A percentile compares a stretch with the other conserved stretches of the same genome.
Evolutionary conservation across 2,888 invertebrate genomes (phyloP).

Genomic region (Caenorhabditis doughertyi): DNA sequence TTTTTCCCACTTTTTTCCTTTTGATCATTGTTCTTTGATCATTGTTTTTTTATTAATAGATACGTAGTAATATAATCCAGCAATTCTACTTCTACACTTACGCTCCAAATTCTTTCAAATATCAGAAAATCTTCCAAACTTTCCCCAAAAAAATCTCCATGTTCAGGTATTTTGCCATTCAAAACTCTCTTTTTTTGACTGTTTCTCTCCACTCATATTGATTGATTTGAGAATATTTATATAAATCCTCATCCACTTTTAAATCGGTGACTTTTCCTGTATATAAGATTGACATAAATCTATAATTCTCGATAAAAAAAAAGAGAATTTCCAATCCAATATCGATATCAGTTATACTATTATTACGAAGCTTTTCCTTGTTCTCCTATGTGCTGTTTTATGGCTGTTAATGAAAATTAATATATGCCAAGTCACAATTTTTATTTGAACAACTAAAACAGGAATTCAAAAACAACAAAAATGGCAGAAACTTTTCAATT

Average conservation of each 20-base stretch:
- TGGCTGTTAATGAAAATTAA: constrained; percentile 42
- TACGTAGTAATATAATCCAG: constrained; percentile 4
- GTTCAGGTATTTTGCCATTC: constrained; percentile 58
- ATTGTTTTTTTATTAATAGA: constrained; percentile 8
- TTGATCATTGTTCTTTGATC: background rate
- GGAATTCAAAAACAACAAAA: background rate
- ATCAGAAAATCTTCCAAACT: constrained; percentile 48
- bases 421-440: constrained; percentile 33
- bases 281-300: constrained; percentile 39
- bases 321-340: constrained; percentile 28
- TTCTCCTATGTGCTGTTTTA: constrained; percentile 5
- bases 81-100: background rate
- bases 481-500: background rate
- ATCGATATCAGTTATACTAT: constrained; percentile 43
- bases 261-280: constrained; percentile 59
- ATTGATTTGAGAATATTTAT: constrained; percentile 30
- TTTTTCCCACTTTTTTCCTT: background rate
- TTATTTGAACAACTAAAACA: constrained; percentile 4
- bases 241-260: background rate
- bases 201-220: constrained; percentile 45
- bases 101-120: constrained; percentile 38
- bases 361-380: constrained; percentile 22
- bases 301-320: constrained; percentile 31
- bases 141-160: constrained; percentile 56
- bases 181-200: constrained; percentile 25